Conservation (phyloP, 2,113 vertebrate genomes). For the Craseonycteris thonglongyai region DNA sequence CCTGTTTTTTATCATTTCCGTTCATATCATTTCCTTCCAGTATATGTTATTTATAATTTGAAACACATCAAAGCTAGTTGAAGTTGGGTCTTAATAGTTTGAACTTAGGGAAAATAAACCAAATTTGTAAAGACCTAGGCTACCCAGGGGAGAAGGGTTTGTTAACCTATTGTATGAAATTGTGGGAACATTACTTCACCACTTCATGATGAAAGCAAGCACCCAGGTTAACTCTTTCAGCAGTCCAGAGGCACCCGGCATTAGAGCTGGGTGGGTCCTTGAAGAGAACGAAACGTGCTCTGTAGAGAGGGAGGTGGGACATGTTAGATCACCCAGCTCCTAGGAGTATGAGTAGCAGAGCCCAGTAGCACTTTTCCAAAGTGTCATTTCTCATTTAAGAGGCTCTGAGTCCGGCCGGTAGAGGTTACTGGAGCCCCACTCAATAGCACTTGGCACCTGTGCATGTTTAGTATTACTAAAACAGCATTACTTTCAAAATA, state of each 20-base stretch:
- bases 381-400: neutral
- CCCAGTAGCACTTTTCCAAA: neutral
- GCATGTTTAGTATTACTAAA: neutral
- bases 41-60: neutral
- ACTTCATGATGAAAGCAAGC: neutral
- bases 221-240: neutral
- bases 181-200: neutral
- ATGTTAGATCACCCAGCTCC: neutral
- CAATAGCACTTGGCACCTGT: too few relatives aligned
- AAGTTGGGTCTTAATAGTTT: neutral
- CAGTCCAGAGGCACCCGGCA: neutral
- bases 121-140: neutral
- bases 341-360: neutral
- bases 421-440: neutral
- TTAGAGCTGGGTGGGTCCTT: neutral
- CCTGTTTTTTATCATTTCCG: neutral
- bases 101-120: neutral
- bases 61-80: neutral
- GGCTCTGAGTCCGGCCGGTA: neutral
- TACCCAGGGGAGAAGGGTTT: neutral
- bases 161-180: neutral
- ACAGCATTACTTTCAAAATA: neutral
- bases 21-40: neutral
- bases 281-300: neutral
- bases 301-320: neutral